Evolutionary conservation across 2,888 invertebrate species (phyloP), one percentile per base, ranked within the genome.

Genomic region (Smittia sp.): DNA sequence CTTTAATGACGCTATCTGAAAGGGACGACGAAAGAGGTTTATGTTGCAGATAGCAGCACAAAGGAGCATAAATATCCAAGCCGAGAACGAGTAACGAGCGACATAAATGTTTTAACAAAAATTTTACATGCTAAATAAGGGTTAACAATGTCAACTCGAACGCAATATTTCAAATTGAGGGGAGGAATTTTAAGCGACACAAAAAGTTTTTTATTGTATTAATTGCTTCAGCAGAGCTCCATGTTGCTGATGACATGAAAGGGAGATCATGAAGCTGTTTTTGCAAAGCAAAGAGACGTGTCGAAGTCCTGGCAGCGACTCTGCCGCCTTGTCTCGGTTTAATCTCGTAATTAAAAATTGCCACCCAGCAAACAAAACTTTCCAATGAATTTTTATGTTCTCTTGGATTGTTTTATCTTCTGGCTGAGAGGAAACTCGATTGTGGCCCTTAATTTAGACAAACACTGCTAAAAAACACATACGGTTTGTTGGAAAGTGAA

Each of bases 91-190:
- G 24, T 58, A 58, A 58, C 58, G 46, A 58, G 20, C 7, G 20
- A 13, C 63, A 63, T 63, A 27, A 63, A 63, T 63, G 63, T 63
- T 63, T 63, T 27, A 27, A 63, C 58, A 63, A 20, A n/a, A 67
- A 46, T 67, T 67, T 67, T 41, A 67, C 41, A 39, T 67, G 22
- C 54, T 69, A 69, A 69, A 69, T 63, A 69, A 52, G 69, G 69
- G 69, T 69, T 54, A 69, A 69, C 54, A 18, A 69, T 69, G 69
- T 69, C 69, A 69, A 69, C 69, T 69, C 27, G 41, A 52, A 27
- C 52, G 46, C 24, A 54, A 69, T 69, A 69, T 46, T 69, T 69
- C 54, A 69, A 69, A 69, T 54, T 69, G 69, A 54, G 24, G 69
- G 68, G 25, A 41, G 69, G 54, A 69, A 69, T 58, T 58, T 46